Evolutionary conservation across 2,113 vertebrate genomes (phyloP), one percentile per base, ranked within the genome.

Genomic region (Suncus etruscus): DNA sequence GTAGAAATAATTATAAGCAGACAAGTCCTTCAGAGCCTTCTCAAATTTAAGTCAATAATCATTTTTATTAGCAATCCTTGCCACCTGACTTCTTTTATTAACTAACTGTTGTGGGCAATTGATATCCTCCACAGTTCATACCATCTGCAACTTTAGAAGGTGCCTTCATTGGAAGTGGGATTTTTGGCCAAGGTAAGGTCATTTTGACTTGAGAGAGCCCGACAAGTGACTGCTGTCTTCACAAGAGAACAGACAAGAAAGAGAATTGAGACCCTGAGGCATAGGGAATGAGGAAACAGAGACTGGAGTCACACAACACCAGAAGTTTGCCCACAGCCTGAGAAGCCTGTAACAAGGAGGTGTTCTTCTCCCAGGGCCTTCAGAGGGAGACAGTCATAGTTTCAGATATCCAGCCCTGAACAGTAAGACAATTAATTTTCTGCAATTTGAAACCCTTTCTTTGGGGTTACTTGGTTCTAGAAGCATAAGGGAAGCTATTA

Each of bases 81-180:
- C 58, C 15, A 70, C 20, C 11, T 84, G 27, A 25, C 47, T 89
- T 86, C 31, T 85, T 25, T 39, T 50, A 65, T 47, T 80, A 39
- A 39, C 39, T 39, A 39, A 39, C 39, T 39, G 48, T 58, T 58
- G 12, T 20, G 18, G 11, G 54, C 18, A 20, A 58, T 15, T 58
- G 6, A 20, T 58, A 20, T 54, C 39, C 27, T 69, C n/a, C 61
- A 15, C 22, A 72, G 54, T 78, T 65, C 14, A 15, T 16, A 16
- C 47, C 27, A 25, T 32, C 76, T 11, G 11, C 31, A 86, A 70
- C 54, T 11, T 84, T 47, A 79, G n/a, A 80, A 54, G 32, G 27
- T 76, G 69, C 27, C 63, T 29, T 93, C 11, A 39, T 70, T 84
- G 84, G 80, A 32, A 93, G 51, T 6, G 32, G 8, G 20, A n/a